A percentile compares a stretch with the other conserved stretches of the same genome.
phyloP scores from a whole-genome alignment of 1,140 invertebrate species.

The Gonatopus flavifemur region DNA sequence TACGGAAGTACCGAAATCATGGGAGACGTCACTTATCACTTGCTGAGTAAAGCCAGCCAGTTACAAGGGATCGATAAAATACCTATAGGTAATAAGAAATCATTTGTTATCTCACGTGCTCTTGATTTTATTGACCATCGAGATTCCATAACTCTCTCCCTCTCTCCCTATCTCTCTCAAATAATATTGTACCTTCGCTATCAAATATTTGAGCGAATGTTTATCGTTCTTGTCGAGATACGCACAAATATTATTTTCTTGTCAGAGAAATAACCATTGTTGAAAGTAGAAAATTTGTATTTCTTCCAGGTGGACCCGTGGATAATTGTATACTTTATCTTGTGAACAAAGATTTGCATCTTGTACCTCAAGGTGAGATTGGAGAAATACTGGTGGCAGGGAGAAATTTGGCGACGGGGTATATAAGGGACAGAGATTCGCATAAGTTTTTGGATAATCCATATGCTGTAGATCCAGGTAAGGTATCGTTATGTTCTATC shows the following conservation, averaged over 20 bases:
- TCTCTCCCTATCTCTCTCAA: no score
- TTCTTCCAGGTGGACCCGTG: conserved; percentile 64
- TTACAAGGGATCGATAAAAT: conserved; percentile 68
- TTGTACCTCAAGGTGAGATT: conserved; percentile 68
- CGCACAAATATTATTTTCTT: not conserved
- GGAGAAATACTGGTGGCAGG: conserved; percentile 82
- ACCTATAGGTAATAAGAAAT: conserved; percentile 71
- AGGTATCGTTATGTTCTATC: no score
- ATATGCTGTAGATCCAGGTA: conserved; percentile 65
- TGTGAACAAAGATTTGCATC: conserved; percentile 69
- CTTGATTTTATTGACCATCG: no score
- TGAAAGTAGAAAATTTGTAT: not conserved
- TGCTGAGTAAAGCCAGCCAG: conserved; percentile 58
- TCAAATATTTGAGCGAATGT: not conserved
- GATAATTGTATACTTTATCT: conserved; percentile 81
- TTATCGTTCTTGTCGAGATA: no score
- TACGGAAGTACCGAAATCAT: conserved; percentile 89
- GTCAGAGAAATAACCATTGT: no score
- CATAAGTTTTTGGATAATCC: conserved; percentile 76
- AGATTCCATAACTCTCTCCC: no score
- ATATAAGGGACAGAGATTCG: conserved; percentile 72
- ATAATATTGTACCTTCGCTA: no score
- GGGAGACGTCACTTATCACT: conserved; percentile 76
- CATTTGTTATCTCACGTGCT: not conserved
- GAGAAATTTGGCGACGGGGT: conserved; percentile 75